Evolutionary conservation across 1,140 invertebrate species (phyloP).

Genomic region (Platyscapa corneri): DNA sequence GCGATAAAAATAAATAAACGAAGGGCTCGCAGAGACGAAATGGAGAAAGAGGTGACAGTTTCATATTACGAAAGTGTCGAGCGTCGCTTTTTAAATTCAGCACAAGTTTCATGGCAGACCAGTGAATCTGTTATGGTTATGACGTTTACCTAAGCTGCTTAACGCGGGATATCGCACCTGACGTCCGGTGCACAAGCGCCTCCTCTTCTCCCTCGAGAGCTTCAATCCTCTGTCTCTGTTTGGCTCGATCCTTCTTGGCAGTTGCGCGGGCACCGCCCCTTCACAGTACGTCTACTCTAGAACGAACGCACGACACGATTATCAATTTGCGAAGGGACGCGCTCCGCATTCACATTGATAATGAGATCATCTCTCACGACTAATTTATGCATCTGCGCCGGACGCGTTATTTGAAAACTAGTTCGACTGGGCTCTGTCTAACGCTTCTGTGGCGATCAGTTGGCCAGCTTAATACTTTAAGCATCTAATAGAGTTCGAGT

Average conservation of each 20-base stretch:
- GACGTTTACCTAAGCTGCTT: constrained; percentile 39
- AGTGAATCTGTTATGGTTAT: constrained; percentile 22
- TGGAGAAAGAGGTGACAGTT: too few species aligned
- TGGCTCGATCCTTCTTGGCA: not conserved
- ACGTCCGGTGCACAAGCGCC: constrained; percentile 1
- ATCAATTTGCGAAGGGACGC: constrained; percentile 36
- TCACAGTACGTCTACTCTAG: not conserved
- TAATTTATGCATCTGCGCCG: constrained; percentile 47
- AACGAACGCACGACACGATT: constrained; percentile 33
- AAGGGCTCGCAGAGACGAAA: too few species aligned
- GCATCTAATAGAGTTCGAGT: not conserved
- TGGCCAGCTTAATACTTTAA: not conserved
- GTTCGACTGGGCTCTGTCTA: not conserved
- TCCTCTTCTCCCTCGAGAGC: not conserved
- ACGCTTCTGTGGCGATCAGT: not conserved
- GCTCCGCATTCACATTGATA: constrained; percentile 39
- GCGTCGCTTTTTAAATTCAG: not conserved
- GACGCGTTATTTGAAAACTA: constrained; percentile 41
- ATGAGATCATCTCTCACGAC: constrained; percentile 26
- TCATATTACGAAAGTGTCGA: too few species aligned
- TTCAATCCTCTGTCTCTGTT: not conserved
- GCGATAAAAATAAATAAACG: too few species aligned
- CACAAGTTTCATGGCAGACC: not conserved
- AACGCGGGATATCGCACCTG: constrained; percentile 7
- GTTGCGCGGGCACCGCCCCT: not conserved